A percentile compares a stretch with the other conserved stretches of the same genome.
These are phyloP conservation scores for Palythoa caribaeorum DNA, from an alignment of 92 coral and sea anemone genomes.

Conservation along the genomic window DNA sequence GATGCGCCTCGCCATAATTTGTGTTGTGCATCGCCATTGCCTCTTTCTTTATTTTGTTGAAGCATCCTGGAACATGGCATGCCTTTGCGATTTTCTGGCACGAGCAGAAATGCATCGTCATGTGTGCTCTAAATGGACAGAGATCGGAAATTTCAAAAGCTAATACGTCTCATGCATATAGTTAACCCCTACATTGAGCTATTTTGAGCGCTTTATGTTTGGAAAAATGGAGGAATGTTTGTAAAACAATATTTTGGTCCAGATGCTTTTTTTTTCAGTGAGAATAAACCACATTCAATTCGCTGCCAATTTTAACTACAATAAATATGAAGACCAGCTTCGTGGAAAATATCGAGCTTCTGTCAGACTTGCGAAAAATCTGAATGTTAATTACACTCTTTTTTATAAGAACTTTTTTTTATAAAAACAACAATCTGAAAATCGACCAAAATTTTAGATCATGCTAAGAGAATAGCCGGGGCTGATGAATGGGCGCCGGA, in stretches of 20 bases:
- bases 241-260: not conserved
- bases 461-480: no score
- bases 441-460: no score
- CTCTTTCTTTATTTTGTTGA: not conserved
- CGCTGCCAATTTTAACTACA: no score
- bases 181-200: not conserved
- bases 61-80: slow-evolving; percentile 2
- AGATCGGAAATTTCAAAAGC: not conserved
- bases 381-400: no score
- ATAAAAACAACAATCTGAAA: no score
- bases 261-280: no score
- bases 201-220: not conserved
- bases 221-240: not conserved
- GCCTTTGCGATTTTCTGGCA: not conserved
- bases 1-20: not conserved
- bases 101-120: not conserved
- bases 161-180: not conserved
- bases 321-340: no score
- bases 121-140: slow-evolving; percentile 10
- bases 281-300: no score
- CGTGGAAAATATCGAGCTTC: no score
- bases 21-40: not conserved
- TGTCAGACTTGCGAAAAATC: no score
- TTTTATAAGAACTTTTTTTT: no score
- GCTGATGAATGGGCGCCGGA: no score